Evolutionary conservation across 2,797 vertebrate species (phyloP).

Genomic region (Cottoperca gobio): DNA sequence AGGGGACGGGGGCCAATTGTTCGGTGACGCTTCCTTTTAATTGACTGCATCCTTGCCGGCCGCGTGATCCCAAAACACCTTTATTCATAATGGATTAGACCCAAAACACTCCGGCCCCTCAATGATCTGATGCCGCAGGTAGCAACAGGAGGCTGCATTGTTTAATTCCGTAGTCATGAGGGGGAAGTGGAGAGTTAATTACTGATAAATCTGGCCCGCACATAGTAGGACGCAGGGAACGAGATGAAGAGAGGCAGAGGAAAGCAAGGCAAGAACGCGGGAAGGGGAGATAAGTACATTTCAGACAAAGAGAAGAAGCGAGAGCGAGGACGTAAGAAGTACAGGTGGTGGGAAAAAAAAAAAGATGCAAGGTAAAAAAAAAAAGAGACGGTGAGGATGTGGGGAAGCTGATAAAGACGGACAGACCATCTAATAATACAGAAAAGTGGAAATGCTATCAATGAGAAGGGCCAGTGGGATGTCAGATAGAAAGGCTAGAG

Average conservation of each 20-base stretch:
- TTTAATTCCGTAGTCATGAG: conserved; percentile 64
- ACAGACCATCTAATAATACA: neutral
- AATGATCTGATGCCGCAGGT: conserved; percentile 66
- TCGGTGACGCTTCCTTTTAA: conserved; percentile 53
- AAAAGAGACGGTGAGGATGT: neutral
- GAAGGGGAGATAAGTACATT: conserved; percentile 30
- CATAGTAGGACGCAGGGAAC: conserved; percentile 16
- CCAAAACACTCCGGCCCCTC: conserved; percentile 52
- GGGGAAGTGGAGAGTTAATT: conserved; percentile 64
- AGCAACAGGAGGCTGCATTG: conserved; percentile 57
- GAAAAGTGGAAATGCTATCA: conserved; percentile 11
- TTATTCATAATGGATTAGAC: conserved; percentile 77
- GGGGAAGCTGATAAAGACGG: conserved; percentile 17
- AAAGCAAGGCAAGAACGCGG: neutral
- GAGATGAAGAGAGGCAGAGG: conserved; percentile 19
- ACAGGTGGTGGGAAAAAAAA: conserved; percentile 1
- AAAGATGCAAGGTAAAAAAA: neutral
- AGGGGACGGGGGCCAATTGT: conserved; percentile 13
- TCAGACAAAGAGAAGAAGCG: conserved; percentile 22
- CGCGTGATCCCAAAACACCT: conserved; percentile 59
- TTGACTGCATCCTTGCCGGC: conserved; percentile 45
- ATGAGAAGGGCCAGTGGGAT: conserved; percentile 4
- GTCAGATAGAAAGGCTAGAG: conserved; percentile 9
- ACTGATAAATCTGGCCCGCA: conserved; percentile 61
- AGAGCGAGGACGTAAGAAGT: neutral